phyloP scores from a whole-genome alignment of 2,888 invertebrate species.

The Allygus modestus region DNA sequence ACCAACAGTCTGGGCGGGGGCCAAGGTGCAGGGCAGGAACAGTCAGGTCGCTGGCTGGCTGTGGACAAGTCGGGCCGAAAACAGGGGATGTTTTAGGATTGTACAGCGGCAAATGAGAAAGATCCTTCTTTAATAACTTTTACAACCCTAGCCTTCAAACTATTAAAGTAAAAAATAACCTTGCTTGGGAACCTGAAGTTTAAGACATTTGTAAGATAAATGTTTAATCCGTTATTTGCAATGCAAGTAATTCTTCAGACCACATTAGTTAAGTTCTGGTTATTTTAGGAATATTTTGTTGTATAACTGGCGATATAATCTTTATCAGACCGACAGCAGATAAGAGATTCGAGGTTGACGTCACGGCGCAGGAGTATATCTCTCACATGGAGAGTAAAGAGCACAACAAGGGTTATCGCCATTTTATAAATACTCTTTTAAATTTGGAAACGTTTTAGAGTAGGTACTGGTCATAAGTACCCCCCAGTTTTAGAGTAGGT shows the following conservation, averaged over 20 bases:
- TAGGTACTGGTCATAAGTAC: no score
- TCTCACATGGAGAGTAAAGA: not conserved
- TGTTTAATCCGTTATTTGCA: no score
- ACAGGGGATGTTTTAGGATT: no score
- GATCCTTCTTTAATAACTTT: no score
- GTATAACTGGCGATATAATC: not conserved
- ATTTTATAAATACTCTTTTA: not conserved
- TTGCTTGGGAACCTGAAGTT: no score
- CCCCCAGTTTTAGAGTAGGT: no score
- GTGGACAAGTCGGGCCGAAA: no score
- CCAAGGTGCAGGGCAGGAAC: not conserved
- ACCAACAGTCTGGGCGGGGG: not conserved
- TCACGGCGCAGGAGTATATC: not conserved
- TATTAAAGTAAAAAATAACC: no score
- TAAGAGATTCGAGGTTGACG: not conserved
- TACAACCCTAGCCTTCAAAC: no score
- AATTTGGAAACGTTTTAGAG: constrained; percentile 3
- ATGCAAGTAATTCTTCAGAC: not conserved
- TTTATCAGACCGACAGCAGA: not conserved
- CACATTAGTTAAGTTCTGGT: not conserved
- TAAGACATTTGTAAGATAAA: no score
- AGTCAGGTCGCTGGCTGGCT: not conserved
- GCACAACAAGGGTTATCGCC: not conserved
- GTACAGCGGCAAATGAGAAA: no score
- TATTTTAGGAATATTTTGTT: not conserved